Conservation (phyloP, 2,888 invertebrate species). For the Pardosa pseudoannulata region DNA sequence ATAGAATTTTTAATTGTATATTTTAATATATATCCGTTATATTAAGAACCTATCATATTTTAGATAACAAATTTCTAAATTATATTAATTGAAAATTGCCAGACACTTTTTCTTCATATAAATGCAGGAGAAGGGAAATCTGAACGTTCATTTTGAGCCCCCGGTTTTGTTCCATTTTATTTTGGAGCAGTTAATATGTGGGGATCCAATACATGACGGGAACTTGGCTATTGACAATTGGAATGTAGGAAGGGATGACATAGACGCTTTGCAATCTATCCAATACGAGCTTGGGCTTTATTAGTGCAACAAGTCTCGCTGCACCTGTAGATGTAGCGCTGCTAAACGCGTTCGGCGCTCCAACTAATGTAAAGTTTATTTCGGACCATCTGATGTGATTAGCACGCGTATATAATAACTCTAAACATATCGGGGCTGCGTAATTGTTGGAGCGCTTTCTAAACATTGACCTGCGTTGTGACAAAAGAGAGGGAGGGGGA, state of each 20-base stretch:
- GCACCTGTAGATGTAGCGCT: constrained; percentile 47
- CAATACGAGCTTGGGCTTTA: constrained; percentile 19
- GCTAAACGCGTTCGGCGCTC: constrained; percentile 1
- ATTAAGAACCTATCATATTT: too few relatives aligned
- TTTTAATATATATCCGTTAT: too few relatives aligned
- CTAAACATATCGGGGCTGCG: constrained; percentile 41
- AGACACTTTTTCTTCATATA: too few relatives aligned
- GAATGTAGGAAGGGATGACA: constrained; percentile 19
- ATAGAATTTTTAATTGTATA: too few relatives aligned
- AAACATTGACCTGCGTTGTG: constrained; percentile 64
- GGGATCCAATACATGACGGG: constrained; percentile 5
- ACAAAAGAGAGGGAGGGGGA: constrained; percentile 32
- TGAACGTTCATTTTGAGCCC: too few relatives aligned
- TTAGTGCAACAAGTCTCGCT: constrained; percentile 62
- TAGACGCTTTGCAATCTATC: constrained; percentile 1
- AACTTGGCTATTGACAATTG: constrained; percentile 30
- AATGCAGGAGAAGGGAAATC: too few relatives aligned
- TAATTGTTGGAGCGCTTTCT: constrained; percentile 62
- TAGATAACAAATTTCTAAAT: too few relatives aligned
- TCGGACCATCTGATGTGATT: constrained; percentile 69
- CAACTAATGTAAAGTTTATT: constrained; percentile 67
- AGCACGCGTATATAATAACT: constrained; percentile 55
- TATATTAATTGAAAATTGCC: too few relatives aligned
- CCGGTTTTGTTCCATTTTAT: too few relatives aligned
- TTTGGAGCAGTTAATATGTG: too few relatives aligned